Conservation (phyloP, 2,888 invertebrate genomes). For the Zygaena filipendulae region DNA sequence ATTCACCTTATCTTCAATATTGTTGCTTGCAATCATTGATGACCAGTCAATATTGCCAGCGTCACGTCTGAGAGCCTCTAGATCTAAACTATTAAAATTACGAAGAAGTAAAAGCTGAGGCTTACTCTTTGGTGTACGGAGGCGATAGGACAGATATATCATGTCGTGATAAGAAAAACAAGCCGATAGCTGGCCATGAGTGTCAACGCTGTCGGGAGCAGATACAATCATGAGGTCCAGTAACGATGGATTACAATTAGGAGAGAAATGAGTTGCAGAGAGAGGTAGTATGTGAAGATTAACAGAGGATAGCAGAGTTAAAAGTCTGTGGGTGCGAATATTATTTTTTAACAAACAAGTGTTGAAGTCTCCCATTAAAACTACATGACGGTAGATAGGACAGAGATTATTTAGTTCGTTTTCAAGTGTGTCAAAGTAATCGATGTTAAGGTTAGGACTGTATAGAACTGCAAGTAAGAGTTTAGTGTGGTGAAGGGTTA, state of each 20-base stretch:
- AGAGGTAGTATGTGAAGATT: constrained; percentile 3
- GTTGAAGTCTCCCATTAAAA: constrained; percentile 8
- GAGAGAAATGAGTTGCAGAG: constrained; percentile 1
- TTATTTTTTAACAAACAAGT: constrained; percentile 5
- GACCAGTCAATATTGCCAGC: constrained; percentile 2
- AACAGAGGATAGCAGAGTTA: neutral
- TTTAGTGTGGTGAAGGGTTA: neutral
- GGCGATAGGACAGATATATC: neutral
- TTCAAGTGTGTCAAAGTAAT: too few relatives aligned
- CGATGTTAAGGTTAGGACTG: constrained; percentile 3
- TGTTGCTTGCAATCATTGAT: neutral
- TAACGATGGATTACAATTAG: constrained; percentile 6
- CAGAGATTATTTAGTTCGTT: too few relatives aligned
- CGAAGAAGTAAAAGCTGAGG: neutral
- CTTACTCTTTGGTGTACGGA: neutral
- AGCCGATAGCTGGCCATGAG: constrained; percentile 1
- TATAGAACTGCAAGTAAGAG: neutral
- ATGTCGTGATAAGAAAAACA: neutral
- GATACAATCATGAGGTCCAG: constrained; percentile 3
- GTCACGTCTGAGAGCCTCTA: constrained; percentile 5
- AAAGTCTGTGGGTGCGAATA: neutral
- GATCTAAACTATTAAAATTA: constrained; percentile 1
- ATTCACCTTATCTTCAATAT: constrained; percentile 6
- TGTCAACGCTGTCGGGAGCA: neutral
- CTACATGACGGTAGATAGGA: constrained; percentile 4